phyloP scores from a whole-genome alignment of 2,113 vertebrate genomes.

The Trochalopteron elliotii region DNA sequence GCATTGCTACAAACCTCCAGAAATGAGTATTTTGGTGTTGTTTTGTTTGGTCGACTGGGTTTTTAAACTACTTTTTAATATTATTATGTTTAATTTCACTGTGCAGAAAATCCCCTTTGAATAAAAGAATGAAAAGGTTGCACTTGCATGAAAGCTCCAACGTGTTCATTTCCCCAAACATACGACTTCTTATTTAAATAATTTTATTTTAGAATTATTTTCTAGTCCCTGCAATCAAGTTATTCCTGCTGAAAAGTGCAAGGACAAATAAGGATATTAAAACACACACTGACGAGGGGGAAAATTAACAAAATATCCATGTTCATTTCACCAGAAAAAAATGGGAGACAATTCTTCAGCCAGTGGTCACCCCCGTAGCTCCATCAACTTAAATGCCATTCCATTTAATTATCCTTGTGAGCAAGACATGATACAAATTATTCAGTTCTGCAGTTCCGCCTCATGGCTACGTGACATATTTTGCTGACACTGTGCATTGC shows the following conservation, averaged over 20 bases:
- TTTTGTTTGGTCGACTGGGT: neutral
- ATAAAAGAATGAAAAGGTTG: neutral
- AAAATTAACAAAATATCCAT: neutral
- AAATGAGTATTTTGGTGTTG: neutral
- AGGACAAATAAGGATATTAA: neutral
- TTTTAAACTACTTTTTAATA: neutral
- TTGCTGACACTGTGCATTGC: neutral
- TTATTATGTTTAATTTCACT: neutral
- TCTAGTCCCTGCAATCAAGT: neutral
- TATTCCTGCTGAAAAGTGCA: neutral
- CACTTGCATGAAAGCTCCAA: neutral
- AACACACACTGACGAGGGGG: neutral
- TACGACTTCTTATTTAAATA: neutral
- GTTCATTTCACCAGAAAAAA: neutral
- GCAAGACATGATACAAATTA: conserved; percentile 8
- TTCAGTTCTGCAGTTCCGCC: neutral
- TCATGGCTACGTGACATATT: neutral
- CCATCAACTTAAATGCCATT: conserved; percentile 11
- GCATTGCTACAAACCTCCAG: conserved; percentile 12
- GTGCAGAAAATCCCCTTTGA: neutral
- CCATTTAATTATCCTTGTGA: conserved; percentile 25
- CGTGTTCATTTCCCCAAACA: neutral
- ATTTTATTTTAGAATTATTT: neutral
- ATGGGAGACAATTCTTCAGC: neutral
- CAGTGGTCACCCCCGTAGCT: neutral